Evolutionary conservation across 2,888 invertebrate genomes (phyloP).

Genomic region (Amiota communis): DNA sequence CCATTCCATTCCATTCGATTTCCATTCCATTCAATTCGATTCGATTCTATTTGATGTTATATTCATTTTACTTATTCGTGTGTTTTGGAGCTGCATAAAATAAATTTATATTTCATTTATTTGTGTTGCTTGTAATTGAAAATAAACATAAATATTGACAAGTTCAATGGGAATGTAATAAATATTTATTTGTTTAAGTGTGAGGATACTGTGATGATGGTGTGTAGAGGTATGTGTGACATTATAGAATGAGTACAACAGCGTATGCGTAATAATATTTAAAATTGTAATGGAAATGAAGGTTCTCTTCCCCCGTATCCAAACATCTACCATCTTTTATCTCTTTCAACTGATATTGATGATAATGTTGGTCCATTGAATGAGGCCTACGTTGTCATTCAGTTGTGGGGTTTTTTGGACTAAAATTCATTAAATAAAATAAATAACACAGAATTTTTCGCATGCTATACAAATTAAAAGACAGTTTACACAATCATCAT

Average conservation of each 20-base stretch:
- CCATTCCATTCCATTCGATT: not conserved
- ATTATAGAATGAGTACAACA: not conserved
- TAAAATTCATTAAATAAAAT: constrained; percentile 22
- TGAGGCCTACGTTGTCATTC: too few relatives aligned
- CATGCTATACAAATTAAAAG: not conserved
- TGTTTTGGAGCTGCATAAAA: constrained; percentile 51
- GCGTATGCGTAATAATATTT: constrained; percentile 11
- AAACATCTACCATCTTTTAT: too few relatives aligned
- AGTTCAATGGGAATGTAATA: constrained; percentile 27
- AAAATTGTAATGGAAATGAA: constrained; percentile 1
- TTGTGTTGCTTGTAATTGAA: constrained; percentile 28
- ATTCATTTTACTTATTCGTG: constrained; percentile 16
- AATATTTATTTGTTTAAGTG: constrained; percentile 23
- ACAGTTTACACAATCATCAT: not conserved
- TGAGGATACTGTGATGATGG: not conserved
- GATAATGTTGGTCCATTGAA: not conserved
- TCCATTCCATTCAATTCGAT: not conserved
- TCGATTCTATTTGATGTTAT: not conserved
- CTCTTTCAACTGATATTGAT: too few relatives aligned
- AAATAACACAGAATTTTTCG: not conserved
- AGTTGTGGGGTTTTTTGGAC: too few relatives aligned
- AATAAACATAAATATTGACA: constrained; percentile 31
- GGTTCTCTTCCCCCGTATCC: too few relatives aligned
- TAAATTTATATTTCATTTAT: constrained; percentile 62
- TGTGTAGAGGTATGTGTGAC: not conserved